These are phyloP conservation scores for Erebia epiphron DNA, from an alignment of 2,888 invertebrate genomes.

Conservation along the genomic window DNA sequence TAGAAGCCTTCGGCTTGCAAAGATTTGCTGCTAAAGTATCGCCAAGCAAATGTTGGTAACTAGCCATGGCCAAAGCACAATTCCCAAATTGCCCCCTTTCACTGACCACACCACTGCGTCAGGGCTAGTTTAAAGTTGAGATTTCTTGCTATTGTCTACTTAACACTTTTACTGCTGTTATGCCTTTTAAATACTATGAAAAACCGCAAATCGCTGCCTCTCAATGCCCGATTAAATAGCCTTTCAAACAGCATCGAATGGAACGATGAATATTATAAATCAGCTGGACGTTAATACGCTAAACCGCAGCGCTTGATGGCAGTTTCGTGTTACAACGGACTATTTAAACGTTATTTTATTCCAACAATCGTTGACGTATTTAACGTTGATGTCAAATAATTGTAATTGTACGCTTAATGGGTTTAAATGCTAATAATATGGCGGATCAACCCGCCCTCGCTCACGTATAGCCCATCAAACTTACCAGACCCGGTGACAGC, in stretches of 20 bases:
- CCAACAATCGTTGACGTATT: conserved; percentile 20
- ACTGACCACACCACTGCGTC: no score
- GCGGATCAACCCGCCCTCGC: no score
- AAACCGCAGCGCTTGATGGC: conserved; percentile 39
- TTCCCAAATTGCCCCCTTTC: no score
- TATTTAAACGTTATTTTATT: conserved; percentile 24
- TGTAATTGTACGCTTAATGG: conserved; percentile 13
- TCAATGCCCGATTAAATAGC: conserved; percentile 7
- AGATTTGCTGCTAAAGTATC: no score
- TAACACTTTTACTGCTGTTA: not conserved
- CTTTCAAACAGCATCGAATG: conserved; percentile 15
- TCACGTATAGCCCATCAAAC: no score
- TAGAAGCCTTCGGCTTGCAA: no score
- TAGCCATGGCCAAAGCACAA: no score
- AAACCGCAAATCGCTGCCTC: not conserved
- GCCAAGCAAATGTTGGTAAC: no score
- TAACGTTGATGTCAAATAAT: conserved; percentile 15
- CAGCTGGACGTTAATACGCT: conserved; percentile 39
- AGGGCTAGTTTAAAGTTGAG: not conserved
- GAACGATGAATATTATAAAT: conserved; percentile 41
- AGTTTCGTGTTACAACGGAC: conserved; percentile 16
- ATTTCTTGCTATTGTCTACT: not conserved
- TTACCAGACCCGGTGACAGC: no score
- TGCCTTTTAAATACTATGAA: not conserved
- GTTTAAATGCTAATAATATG: no score